phyloP scores from a whole-genome alignment of 2,113 vertebrate genomes.

The Dermatemys mawii region DNA sequence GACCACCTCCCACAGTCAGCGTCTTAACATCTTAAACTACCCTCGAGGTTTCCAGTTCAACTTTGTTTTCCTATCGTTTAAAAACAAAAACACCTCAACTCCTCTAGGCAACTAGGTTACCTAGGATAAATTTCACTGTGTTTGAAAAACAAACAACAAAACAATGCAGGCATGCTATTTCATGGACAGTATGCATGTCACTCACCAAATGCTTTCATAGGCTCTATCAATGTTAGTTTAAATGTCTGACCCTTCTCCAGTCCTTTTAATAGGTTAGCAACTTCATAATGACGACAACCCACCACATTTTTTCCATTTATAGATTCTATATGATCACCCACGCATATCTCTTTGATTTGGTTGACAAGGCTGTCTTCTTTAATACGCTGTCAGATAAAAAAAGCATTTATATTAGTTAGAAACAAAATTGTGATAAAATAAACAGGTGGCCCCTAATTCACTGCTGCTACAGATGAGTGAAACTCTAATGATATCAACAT shows the following conservation, averaged over 20 bases:
- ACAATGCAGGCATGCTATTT: neutral
- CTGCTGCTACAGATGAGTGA: neutral
- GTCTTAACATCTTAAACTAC: neutral
- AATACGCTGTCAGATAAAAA: slow-evolving; percentile 82
- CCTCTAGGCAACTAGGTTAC: neutral
- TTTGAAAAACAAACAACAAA: neutral
- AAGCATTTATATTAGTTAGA: neutral
- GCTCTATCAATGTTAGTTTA: slow-evolving; percentile 90
- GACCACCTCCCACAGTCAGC: neutral
- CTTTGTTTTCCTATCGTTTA: neutral
- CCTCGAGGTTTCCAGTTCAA: neutral
- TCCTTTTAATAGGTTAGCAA: slow-evolving; percentile 94
- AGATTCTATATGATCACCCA: slow-evolving; percentile 93
- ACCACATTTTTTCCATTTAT: slow-evolving; percentile 90
- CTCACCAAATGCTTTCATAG: slow-evolving; percentile 97
- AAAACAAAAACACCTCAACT: neutral
- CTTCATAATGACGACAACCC: slow-evolving; percentile 89
- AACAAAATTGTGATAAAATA: neutral
- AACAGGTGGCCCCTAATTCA: neutral
- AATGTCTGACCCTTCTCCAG: slow-evolving; percentile 85
- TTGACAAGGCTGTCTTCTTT: slow-evolving; percentile 91
- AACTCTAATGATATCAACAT: neutral
- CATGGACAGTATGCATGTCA: slow-evolving; percentile 3
- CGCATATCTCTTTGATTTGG: slow-evolving; percentile 85
- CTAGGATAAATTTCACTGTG: neutral